Base-by-base conservation (phyloP, 92 coral and sea anemone species). In the Parazoanthus swiftii region DNA sequence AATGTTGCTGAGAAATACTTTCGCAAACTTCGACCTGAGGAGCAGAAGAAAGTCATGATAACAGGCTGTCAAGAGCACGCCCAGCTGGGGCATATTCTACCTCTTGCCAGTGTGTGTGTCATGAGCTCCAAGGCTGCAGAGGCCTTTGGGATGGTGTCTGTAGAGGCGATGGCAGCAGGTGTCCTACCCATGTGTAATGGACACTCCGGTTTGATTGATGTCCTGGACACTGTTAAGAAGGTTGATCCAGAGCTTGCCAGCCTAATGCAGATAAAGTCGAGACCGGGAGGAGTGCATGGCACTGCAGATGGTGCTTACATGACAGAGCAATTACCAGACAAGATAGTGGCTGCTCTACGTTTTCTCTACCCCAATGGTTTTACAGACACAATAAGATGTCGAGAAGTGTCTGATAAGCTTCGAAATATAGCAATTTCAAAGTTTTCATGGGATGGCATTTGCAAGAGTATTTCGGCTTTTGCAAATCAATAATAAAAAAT, bases 231-330 rank as follows among this genome's bases (percentile, higher is more conserved):
- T 1, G 51, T 48, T 11, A 48, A 48, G 51, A 48, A 6, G 11
- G 51, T 8, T 48, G 51, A 48, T 48, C 51, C 51, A 48, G 51
- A 48, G 6, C 51, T 48, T 48, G 51, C 51, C 11, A 48, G 11
- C 51, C 51, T 48, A 48, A 48, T 48, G 51, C 51, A 48, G 51
- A 35, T 94, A 66, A 85, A 84, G 46, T 79, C 88, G 43, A 92
- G 92, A 48, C 93, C 97, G 4, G 97, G 97, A 29, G 97, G 97
- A 80, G 58, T 89, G 39, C 89, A 89, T 72, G 92, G 90, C 0
- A 90, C 92, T 8, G 97, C 97, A 18, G 97, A 94, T 80, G 97
- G 97, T 21, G 94, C 95, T 2, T 92, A 29, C 46, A 36, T 94
- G n/a, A 85, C 90, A 16, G 91, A 92, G 88, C 94, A 92, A 36